These are phyloP conservation scores for Marasmarcha lunaedactyla DNA, from an alignment of 2,888 invertebrate genomes.

Conservation along the genomic window DNA sequence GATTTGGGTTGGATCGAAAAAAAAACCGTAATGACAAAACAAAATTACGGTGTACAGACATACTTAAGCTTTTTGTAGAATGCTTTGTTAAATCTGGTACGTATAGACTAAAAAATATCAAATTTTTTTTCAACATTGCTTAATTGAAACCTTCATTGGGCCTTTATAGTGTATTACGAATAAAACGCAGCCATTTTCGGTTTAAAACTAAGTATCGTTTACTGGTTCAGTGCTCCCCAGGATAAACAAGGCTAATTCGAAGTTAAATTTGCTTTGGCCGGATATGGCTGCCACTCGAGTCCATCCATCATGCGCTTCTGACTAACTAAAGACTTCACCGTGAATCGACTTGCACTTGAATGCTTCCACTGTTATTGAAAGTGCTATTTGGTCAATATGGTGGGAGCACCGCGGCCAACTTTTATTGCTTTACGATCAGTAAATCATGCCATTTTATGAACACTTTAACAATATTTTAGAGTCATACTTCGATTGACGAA, in stretches of 20 bases:
- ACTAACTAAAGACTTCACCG: conserved; percentile 36
- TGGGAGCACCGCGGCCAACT: conserved; percentile 14
- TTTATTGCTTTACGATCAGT: conserved; percentile 48
- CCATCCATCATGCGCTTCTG: conserved; percentile 47
- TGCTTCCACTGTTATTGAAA: no score
- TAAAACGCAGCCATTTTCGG: conserved; percentile 59
- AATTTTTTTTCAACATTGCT: neutral
- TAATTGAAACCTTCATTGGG: neutral
- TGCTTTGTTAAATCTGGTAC: no score
- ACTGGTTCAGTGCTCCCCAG: conserved; percentile 67
- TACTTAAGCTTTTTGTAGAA: no score
- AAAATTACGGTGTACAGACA: no score
- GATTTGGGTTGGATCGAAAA: conserved; percentile 46
- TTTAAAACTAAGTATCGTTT: conserved; percentile 48
- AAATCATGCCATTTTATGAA: conserved; percentile 62
- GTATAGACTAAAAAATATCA: no score
- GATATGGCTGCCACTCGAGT: conserved; percentile 63
- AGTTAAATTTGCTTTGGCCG: conserved; percentile 66
- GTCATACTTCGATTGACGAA: conserved; percentile 50
- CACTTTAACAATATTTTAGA: conserved; percentile 64
- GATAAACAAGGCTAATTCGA: conserved; percentile 61
- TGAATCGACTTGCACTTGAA: conserved; percentile 18
- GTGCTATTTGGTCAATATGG: neutral
- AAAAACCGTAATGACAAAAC: conserved; percentile 56
- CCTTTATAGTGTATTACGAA: conserved; percentile 45